Base-by-base conservation (phyloP, 2,113 vertebrate genomes). In the Sula dactylatra region DNA sequence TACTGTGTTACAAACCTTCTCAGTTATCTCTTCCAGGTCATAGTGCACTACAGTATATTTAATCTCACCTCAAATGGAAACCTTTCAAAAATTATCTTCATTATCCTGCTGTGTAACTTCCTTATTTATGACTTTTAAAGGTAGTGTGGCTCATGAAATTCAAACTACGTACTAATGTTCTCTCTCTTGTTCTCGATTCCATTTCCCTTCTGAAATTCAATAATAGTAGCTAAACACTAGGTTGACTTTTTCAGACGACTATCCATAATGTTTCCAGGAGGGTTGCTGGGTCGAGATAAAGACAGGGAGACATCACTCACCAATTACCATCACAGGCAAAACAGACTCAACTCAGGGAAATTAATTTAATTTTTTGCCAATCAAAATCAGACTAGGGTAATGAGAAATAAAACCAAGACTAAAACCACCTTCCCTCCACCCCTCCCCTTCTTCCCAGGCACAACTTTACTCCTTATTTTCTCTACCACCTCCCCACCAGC, bases 21-120 rank as follows among this genome's bases (percentile, higher is more conserved):
- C 42, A 44, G 27, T 9, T 83, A 8, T 22, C 26, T 69, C 22
- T 62, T 24, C 31, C 40, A 66, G 24, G 44, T 36, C 25, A 56
- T 1, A 21, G 16, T 10, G 16, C 26, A 64, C 7, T 55, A 21
- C 3, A 36, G 6, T 6, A 25, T 1, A 1, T 55, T 59, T 72
- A 36, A 80, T 55, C 40, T 83, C n/a, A 62, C 29, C 17, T 84
- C 38, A 82, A 58, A 74, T 20, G 22, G 77, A 84, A 95, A 67
- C 8, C 11, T 66, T 61, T 9, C 58, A 40, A 83, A 93, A 91
- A 78, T 36, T 56, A 77, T 27, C 16, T 69, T 76, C 0, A 0
- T 67, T 71, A 47, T 3, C 11, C 27, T 71, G 7, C n/a, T 50
- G 14, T 31, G 24, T 29, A 78, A 54, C 14, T 34, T 69, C 1